These are phyloP conservation scores for Fundulus diaphanus DNA, from an alignment of 2,797 vertebrate species.

Conservation along the genomic window DNA sequence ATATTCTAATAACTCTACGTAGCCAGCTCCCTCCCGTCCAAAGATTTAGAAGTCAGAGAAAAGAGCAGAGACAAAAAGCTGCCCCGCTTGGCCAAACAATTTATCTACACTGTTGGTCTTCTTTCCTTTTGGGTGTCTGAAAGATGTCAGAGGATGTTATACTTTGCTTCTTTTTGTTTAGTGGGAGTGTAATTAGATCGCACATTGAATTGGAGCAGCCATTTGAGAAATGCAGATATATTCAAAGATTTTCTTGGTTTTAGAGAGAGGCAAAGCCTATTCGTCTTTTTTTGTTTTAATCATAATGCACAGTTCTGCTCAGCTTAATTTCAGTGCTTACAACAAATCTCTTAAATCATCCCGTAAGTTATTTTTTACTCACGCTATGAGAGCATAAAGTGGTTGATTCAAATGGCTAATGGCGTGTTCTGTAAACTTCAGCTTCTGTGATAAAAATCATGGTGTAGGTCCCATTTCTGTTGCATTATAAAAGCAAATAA, in stretches of 20 bases:
- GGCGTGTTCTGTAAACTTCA: too few species aligned
- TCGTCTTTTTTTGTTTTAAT: neutral
- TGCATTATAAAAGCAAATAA: neutral
- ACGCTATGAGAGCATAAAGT: neutral
- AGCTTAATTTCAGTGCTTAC: neutral
- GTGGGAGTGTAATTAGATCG: slow-evolving; percentile 10
- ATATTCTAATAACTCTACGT: slow-evolving; percentile 52
- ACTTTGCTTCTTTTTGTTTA: slow-evolving; percentile 15
- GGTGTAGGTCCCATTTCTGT: neutral
- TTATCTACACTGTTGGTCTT: slow-evolving; percentile 43
- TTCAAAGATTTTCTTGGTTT: neutral
- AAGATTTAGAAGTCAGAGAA: slow-evolving; percentile 41
- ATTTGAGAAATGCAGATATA: neutral
- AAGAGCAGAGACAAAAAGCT: slow-evolving; percentile 44
- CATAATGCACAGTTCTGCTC: neutral
- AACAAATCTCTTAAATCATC: neutral
- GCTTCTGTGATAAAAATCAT: too few species aligned
- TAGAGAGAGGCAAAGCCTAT: neutral
- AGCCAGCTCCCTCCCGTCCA: slow-evolving; percentile 42
- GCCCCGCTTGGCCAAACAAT: slow-evolving; percentile 48
- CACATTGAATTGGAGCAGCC: neutral
- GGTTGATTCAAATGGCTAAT: too few species aligned
- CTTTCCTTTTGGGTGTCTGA: slow-evolving; percentile 19
- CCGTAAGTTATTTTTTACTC: neutral
- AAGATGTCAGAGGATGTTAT: slow-evolving; percentile 21